Percentiles rank a stretch among this genome's conserved stretches.
Evolutionary conservation across 2,888 invertebrate genomes (phyloP).

Genomic region (Tenthredo livida): DNA sequence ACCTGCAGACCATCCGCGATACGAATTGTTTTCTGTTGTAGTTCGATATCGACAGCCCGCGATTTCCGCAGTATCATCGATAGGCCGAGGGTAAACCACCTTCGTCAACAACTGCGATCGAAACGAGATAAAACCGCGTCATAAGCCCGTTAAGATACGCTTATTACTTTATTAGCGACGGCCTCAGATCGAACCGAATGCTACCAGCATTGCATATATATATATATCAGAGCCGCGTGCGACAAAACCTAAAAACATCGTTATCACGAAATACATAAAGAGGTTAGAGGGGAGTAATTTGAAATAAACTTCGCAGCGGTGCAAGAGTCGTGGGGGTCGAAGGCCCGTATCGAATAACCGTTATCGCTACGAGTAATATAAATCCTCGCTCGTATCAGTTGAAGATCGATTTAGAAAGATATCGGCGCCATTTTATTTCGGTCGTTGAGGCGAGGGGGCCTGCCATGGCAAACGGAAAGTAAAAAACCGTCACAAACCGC

Average conservation of each 20-base stretch:
- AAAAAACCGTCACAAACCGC: conserved; percentile 28
- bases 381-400: conserved; percentile 34
- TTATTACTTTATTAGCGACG: conserved; percentile 33
- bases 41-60: not conserved
- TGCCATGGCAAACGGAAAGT: conserved; percentile 11
- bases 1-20: not conserved
- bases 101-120: not conserved
- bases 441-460: not conserved
- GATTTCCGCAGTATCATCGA: not conserved
- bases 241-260: conserved; percentile 13
- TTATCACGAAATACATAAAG: conserved; percentile 24
- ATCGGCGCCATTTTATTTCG: conserved; percentile 14
- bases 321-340: not conserved
- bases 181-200: not conserved
- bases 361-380: conserved; percentile 24
- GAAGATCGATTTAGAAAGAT: conserved; percentile 32
- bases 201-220: not conserved
- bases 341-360: conserved; percentile 31
- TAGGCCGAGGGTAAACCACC: not conserved
- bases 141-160: conserved; percentile 15
- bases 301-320: conserved; percentile 27
- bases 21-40: conserved; percentile 14
- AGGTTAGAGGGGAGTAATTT: conserved; percentile 25
- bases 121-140: not conserved
- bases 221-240: conserved; percentile 7